Evolutionary conservation across 2,113 vertebrate genomes (phyloP).

Genomic region (Scophthalmus maximus): DNA sequence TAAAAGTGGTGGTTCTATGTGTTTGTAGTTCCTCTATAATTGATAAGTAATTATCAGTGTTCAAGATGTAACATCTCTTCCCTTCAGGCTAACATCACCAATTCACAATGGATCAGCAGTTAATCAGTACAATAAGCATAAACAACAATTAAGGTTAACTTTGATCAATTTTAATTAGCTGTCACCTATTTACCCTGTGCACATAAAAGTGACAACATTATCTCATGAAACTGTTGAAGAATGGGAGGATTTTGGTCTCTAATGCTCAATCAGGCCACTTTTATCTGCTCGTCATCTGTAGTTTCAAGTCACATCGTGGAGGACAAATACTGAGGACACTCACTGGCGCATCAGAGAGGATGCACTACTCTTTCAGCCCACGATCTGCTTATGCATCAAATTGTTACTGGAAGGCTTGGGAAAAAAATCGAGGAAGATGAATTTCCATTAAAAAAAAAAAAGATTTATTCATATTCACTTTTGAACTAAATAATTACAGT

Average conservation of each 20-base stretch:
- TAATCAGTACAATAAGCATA: background rate
- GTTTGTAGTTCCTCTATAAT: no score
- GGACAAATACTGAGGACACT: background rate
- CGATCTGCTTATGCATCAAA: conserved; percentile 30
- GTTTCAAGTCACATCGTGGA: background rate
- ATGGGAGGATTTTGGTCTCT: background rate
- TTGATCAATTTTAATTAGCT: background rate
- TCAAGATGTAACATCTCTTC: no score
- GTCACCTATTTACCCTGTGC: background rate
- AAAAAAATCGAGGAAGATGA: background rate
- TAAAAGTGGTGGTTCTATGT: background rate
- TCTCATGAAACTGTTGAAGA: background rate
- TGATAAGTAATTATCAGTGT: no score
- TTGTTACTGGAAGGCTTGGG: conserved; percentile 1
- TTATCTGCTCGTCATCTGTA: background rate
- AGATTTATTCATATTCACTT: conserved; percentile 72
- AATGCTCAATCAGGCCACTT: conserved; percentile 8
- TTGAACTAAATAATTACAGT: conserved; percentile 68
- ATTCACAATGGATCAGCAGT: background rate
- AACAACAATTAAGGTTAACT: background rate
- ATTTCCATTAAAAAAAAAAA: conserved; percentile 61
- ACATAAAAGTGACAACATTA: no score
- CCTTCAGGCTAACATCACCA: background rate
- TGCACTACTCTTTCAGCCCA: background rate
- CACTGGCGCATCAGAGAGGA: background rate